These are phyloP conservation scores for Camptogramma bilineatum DNA, from an alignment of 2,888 invertebrate species.

Conservation along the genomic window DNA sequence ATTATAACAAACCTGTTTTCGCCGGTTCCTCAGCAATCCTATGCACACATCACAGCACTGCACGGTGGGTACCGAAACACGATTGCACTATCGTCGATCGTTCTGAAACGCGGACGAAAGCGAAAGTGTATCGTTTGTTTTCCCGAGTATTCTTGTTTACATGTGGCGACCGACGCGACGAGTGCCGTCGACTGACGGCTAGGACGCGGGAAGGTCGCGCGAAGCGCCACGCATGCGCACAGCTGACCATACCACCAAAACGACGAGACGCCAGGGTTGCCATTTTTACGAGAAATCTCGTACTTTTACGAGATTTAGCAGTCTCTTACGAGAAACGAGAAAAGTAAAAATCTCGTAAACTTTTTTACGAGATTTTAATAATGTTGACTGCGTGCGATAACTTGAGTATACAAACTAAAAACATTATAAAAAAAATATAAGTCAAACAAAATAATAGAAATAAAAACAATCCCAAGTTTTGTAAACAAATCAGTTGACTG, in stretches of 20 bases:
- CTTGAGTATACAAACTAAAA: too few relatives aligned
- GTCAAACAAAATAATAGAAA: too few relatives aligned
- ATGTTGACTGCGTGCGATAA: too few relatives aligned
- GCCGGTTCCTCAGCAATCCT: constrained; percentile 42
- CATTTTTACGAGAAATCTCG: too few relatives aligned
- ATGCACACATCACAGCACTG: constrained; percentile 60
- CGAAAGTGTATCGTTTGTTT: constrained; percentile 62
- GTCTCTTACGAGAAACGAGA: too few relatives aligned
- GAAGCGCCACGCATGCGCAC: constrained; percentile 74
- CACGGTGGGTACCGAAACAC: constrained; percentile 41
- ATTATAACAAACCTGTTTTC: constrained; percentile 57
- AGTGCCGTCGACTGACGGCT: constrained; percentile 70
- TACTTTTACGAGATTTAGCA: too few relatives aligned
- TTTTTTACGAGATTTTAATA: too few relatives aligned
- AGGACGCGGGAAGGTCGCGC: constrained; percentile 81
- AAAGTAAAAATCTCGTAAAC: too few relatives aligned
- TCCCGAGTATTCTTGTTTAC: constrained; percentile 55
- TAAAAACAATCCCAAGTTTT: too few relatives aligned
- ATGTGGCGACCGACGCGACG: constrained; percentile 73
- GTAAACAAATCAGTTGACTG: too few relatives aligned
- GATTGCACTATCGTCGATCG: constrained; percentile 22
- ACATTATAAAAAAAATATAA: too few relatives aligned
- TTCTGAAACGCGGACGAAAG: constrained; percentile 54
- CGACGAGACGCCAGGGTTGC: constrained; percentile 49
- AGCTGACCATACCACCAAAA: constrained; percentile 52